phyloP scores from a whole-genome alignment of 1,140 invertebrate species.

The Maconellicoccus hirsutus region DNA sequence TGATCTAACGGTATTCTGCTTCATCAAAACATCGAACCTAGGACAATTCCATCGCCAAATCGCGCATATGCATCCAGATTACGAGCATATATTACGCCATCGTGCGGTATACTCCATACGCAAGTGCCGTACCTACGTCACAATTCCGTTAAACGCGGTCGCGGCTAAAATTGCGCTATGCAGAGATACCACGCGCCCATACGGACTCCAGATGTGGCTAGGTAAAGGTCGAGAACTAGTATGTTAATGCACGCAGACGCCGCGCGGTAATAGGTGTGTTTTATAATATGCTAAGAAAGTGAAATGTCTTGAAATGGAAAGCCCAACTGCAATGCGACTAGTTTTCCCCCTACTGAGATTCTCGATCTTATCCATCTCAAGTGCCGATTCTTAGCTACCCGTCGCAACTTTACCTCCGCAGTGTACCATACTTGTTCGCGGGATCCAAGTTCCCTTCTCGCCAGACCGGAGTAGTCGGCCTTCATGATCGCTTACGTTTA shows the following conservation, averaged over 20 bases:
- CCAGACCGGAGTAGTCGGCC: not conserved
- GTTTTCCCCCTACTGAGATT: constrained; percentile 7
- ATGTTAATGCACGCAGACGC: constrained; percentile 2
- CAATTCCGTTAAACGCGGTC: not conserved
- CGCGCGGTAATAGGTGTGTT: not conserved
- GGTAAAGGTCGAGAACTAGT: constrained; percentile 7
- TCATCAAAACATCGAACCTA: too few relatives aligned
- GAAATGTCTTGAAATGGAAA: constrained; percentile 9
- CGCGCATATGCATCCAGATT: too few relatives aligned
- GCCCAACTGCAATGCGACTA: not conserved
- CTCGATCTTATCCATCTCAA: not conserved
- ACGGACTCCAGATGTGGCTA: not conserved
- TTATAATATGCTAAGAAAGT: constrained; percentile 7
- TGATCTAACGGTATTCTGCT: too few relatives aligned
- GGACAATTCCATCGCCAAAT: too few relatives aligned
- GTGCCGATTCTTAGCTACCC: not conserved
- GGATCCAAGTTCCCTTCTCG: not conserved
- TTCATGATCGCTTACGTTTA: constrained; percentile 8
- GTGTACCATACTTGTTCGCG: not conserved
- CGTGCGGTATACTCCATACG: not conserved
- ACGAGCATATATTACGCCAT: too few relatives aligned
- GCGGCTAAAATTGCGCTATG: not conserved
- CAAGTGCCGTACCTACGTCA: not conserved
- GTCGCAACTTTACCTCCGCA: not conserved
- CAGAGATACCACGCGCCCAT: not conserved